Base-by-base conservation (phyloP, 1,140 invertebrate species). In the Pararge aegeria region DNA sequence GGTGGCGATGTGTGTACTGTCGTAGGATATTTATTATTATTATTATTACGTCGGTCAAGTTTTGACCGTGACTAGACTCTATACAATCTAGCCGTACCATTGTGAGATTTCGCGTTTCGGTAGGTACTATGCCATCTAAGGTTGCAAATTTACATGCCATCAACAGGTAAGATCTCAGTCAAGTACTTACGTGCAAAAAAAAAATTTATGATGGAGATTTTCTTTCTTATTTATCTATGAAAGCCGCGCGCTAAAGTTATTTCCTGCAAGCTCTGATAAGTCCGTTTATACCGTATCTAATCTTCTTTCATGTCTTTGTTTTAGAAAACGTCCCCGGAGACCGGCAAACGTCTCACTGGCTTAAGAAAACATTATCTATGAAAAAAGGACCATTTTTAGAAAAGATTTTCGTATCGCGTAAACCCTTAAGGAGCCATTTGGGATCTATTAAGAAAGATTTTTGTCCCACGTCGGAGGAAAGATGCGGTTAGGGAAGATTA, bases 371-470 rank as follows among this genome's bases (percentile, higher is more conserved):
- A 80, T 86, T 83, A 83, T 86, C 77, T 81, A 67, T 68, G 68
- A 46, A 50, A 68, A 71, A 78, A 77, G 70, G 73, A 69, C 70
- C 78, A 75, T 79, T 86, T 80, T 80, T 74, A 66, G 73, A 78
- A 79, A 82, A 75, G 71, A 83, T 83, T 80, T 73, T 80, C 66
- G 66, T 80, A 84, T 80, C 67, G 74, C 75, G 64, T 78, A 80
- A 80, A 77, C 73, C 69, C 66, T 78, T 74, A 72, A 70, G 69
- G 68, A 64, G 63, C 65, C 77, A 50, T 77, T 64, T 71, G 79
- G 79, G 83, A 78, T 62, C 68, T 73, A 85, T 82, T 80, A 75
- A 55, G 46, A 70, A 68, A 80, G 78, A 79, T 80, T 81, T 74
- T 72, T 71, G 61, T 69, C 73, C 71, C 65, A 30, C 42, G 30